A percentile compares a stretch with the other conserved stretches of the same genome.
phyloP scores from a whole-genome alignment of 2,797 vertebrate species.

The Anguilla anguilla region DNA sequence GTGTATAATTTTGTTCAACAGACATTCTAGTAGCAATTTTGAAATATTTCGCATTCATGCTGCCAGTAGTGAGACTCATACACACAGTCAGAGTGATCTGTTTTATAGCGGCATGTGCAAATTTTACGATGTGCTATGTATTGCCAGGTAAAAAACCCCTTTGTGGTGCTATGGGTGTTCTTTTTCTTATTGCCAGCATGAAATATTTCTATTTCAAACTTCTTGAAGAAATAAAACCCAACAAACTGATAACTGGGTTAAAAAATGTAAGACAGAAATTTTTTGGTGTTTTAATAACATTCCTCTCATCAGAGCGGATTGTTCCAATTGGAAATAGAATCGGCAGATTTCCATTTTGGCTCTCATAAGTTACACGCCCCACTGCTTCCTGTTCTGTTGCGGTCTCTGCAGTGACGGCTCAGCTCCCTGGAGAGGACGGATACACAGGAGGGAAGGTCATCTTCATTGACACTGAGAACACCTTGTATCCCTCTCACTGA shows the following conservation, averaged over 20 bases:
- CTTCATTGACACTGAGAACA: constrained; percentile 97
- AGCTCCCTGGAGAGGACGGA: constrained; percentile 87
- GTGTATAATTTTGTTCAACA: not conserved
- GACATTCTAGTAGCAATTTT: not conserved
- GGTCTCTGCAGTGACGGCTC: constrained; percentile 82
- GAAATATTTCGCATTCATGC: not conserved
- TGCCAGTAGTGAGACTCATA: not conserved
- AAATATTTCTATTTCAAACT: not conserved
- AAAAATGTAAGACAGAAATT: not conserved
- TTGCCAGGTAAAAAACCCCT: not conserved
- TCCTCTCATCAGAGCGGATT: not conserved
- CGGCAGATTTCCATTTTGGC: not conserved
- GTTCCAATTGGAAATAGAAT: not conserved
- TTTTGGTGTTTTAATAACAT: not conserved
- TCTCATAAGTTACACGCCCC: not conserved
- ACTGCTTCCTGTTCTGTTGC: not conserved
- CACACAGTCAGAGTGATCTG: not conserved
- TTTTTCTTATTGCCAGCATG: not conserved
- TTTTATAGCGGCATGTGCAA: not conserved
- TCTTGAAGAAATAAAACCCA: not conserved
- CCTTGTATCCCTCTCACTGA: constrained; percentile 86
- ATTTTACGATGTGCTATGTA: not conserved
- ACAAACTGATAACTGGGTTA: not conserved
- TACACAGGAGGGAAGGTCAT: constrained; percentile 95
- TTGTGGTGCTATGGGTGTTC: not conserved